Conservation (phyloP, 2,797 vertebrate genomes). For the Phalanger gymnotis region DNA sequence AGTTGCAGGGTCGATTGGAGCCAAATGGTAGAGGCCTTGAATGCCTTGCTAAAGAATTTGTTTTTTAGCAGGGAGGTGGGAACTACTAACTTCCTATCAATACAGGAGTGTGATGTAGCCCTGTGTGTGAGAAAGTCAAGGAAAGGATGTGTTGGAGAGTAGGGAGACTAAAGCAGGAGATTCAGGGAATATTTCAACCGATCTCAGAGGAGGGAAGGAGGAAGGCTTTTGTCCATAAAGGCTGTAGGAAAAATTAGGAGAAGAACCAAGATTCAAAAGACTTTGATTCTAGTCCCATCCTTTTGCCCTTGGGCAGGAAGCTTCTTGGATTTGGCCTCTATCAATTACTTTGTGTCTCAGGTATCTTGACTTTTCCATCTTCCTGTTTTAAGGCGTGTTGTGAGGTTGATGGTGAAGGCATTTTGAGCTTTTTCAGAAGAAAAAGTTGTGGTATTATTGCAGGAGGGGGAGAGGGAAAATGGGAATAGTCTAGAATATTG, state of each 20-base stretch:
- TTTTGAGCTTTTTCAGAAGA: background rate
- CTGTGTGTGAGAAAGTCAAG: background rate
- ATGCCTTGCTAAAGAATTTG: background rate
- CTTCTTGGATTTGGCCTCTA: background rate
- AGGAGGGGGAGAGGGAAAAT: background rate
- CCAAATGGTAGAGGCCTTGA: background rate
- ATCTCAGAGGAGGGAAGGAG: background rate
- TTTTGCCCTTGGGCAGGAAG: background rate
- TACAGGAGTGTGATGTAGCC: background rate
- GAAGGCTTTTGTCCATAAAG: background rate
- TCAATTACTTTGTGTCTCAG: background rate
- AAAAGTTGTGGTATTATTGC: background rate
- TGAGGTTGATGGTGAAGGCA: background rate
- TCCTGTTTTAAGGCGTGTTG: background rate
- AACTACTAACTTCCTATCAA: background rate
- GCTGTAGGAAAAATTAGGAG: background rate
- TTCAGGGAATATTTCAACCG: background rate
- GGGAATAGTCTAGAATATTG: background rate
- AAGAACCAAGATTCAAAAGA: background rate
- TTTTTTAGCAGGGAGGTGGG: background rate
- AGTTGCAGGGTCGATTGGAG: background rate
- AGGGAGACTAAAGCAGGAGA: background rate
- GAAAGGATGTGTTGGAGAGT: background rate
- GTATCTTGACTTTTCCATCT: background rate
- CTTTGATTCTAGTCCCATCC: background rate